phyloP scores from a whole-genome alignment of 2,888 invertebrate species.

The Dromius quadrimaculatus region DNA sequence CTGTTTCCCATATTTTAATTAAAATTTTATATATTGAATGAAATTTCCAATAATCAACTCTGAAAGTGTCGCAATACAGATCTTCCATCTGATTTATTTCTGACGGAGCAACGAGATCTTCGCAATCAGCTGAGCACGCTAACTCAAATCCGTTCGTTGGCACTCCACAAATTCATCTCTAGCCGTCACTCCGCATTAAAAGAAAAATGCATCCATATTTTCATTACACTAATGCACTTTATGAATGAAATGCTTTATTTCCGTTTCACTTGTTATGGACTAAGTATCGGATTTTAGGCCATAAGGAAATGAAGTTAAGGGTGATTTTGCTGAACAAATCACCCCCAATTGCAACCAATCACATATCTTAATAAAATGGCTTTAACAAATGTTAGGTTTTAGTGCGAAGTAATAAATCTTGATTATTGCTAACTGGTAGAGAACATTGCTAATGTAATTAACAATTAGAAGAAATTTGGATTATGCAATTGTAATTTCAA shows the following conservation, averaged over 20 bases:
- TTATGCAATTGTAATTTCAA: no score
- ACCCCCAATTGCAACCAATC: slow-evolving; percentile 33
- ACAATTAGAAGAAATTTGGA: no score
- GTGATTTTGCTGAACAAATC: background rate
- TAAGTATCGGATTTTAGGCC: slow-evolving; percentile 2
- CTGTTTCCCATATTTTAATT: no score
- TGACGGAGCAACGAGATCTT: slow-evolving; percentile 29
- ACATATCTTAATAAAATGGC: slow-evolving; percentile 33
- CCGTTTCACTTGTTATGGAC: slow-evolving; percentile 12
- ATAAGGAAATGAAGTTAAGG: background rate
- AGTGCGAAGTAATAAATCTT: slow-evolving; percentile 8
- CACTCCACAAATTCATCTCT: slow-evolving; percentile 13
- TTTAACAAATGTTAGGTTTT: slow-evolving; percentile 23
- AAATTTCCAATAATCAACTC: slow-evolving; percentile 1
- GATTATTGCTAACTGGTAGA: slow-evolving; percentile 7
- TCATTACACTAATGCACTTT: slow-evolving; percentile 40
- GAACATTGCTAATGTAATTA: slow-evolving; percentile 6
- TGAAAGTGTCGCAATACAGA: background rate
- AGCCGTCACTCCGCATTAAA: slow-evolving; percentile 14
- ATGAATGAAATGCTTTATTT: slow-evolving; percentile 40
- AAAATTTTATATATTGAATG: no score
- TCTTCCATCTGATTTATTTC: slow-evolving; percentile 10
- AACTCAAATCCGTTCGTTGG: no score
- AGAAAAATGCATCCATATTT: slow-evolving; percentile 40
- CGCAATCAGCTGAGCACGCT: background rate